Evolutionary conservation across 2,113 vertebrate species (phyloP).

Genomic region (Talpa occidentalis): DNA sequence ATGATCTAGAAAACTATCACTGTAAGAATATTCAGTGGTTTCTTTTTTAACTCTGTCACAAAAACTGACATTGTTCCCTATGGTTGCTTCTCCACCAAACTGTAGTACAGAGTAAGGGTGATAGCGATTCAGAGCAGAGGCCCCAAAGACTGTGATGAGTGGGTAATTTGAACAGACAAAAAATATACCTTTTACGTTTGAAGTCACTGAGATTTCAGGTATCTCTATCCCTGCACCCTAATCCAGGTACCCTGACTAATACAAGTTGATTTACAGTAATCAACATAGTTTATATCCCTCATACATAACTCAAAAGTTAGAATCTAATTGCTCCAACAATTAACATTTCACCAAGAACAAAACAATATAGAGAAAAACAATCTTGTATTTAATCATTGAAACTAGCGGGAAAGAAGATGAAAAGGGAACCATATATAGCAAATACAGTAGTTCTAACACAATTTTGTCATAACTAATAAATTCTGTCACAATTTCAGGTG

Average conservation of each 20-base stretch:
- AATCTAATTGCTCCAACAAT: slow-evolving; percentile 42
- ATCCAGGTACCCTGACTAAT: background rate
- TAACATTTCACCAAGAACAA: slow-evolving; percentile 34
- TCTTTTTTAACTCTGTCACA: background rate
- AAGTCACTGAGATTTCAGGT: background rate
- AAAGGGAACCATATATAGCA: background rate
- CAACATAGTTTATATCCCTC: slow-evolving; percentile 19
- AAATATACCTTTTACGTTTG: background rate
- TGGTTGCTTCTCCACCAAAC: background rate
- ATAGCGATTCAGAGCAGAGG: background rate
- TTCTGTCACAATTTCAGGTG: slow-evolving; percentile 56
- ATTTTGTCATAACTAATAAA: background rate
- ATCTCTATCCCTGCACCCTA: slow-evolving; percentile 20
- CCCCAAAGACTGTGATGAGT: background rate
- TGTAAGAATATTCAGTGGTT: background rate
- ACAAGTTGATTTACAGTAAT: background rate
- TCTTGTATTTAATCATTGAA: slow-evolving; percentile 1
- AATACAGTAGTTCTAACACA: background rate
- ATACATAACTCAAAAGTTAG: slow-evolving; percentile 30
- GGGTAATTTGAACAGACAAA: background rate
- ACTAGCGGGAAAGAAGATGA: background rate
- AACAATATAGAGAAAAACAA: slow-evolving; percentile 16
- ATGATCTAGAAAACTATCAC: background rate
- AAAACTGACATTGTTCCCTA: background rate
- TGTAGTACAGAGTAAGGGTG: background rate